phyloP scores from a whole-genome alignment of 2,888 invertebrate species.

The Amphimallon solstitiale region DNA sequence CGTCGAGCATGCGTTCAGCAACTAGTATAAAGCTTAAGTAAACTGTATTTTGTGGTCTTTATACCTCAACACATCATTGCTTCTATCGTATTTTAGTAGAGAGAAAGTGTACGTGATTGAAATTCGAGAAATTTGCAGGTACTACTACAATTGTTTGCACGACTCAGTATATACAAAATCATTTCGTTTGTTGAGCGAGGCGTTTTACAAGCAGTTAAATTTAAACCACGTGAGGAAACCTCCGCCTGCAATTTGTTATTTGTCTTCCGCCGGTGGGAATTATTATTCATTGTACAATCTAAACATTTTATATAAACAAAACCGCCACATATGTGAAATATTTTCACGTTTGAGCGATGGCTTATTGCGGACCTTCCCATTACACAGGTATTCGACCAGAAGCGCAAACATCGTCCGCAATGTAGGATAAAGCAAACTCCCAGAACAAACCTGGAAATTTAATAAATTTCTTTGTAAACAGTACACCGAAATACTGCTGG shows the following conservation, averaged over 20 bases:
- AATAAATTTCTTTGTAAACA: slow-evolving; percentile 51
- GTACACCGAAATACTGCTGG: slow-evolving; percentile 46
- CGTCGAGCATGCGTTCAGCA: too few relatives aligned
- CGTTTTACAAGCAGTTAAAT: too few relatives aligned
- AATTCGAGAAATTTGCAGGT: too few relatives aligned
- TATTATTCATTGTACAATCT: slow-evolving; percentile 28
- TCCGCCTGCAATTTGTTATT: slow-evolving; percentile 17
- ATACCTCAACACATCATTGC: too few relatives aligned
- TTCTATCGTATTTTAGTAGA: too few relatives aligned
- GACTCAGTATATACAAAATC: too few relatives aligned
- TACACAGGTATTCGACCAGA: slow-evolving; percentile 42
- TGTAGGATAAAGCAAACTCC: slow-evolving; percentile 48
- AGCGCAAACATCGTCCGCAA: slow-evolving; percentile 48
- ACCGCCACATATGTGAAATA: slow-evolving; percentile 23
- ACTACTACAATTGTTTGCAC: too few relatives aligned
- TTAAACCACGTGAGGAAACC: background rate
- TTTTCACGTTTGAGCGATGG: slow-evolving; percentile 4
- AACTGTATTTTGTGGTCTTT: too few relatives aligned
- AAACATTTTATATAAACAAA: slow-evolving; percentile 29
- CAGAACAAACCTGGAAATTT: slow-evolving; percentile 50
- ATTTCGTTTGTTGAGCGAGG: too few relatives aligned
- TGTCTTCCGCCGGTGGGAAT: slow-evolving; percentile 1
- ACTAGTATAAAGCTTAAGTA: too few relatives aligned
- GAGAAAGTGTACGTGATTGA: too few relatives aligned
- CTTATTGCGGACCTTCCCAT: slow-evolving; percentile 6